These are phyloP conservation scores for Lapara coniferarum DNA, from an alignment of 2,888 invertebrate species.

Conservation along the genomic window DNA sequence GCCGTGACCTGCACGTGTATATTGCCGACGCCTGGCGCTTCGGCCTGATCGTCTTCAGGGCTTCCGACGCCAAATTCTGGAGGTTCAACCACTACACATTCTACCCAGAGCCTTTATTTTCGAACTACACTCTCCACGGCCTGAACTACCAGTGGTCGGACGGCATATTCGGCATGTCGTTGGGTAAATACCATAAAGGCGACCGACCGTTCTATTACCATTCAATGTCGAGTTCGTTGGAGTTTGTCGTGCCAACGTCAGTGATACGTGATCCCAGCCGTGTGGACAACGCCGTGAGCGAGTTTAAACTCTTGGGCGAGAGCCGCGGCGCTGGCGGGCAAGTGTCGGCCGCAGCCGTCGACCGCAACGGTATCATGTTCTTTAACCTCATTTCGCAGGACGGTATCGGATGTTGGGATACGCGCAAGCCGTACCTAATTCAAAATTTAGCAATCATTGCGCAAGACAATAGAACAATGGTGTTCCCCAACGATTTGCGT, in stretches of 20 bases:
- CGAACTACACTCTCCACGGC: constrained; percentile 89
- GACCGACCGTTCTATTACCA: constrained; percentile 90
- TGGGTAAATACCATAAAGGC: constrained; percentile 82
- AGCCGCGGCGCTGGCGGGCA: constrained; percentile 86
- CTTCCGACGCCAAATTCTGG: constrained; percentile 85
- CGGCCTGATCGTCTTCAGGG: constrained; percentile 85
- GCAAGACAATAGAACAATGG: constrained; percentile 84
- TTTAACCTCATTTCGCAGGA: constrained; percentile 91
- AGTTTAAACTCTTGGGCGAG: constrained; percentile 74
- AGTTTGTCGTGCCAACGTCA: constrained; percentile 89
- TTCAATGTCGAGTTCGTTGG: constrained; percentile 91
- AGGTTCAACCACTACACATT: constrained; percentile 87
- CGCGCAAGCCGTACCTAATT: constrained; percentile 87
- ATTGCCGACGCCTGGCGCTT: constrained; percentile 88
- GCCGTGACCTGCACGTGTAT: constrained; percentile 86
- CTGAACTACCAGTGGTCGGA: constrained; percentile 92
- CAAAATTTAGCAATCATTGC: constrained; percentile 87
- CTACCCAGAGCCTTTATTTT: constrained; percentile 88
- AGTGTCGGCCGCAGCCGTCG: constrained; percentile 89
- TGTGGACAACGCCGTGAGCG: constrained; percentile 63
- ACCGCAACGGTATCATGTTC: constrained; percentile 90
- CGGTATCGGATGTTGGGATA: constrained; percentile 93
- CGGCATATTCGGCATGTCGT: constrained; percentile 89
- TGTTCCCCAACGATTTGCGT: constrained; percentile 92
- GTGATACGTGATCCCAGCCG: constrained; percentile 86